These are phyloP conservation scores for Plagodis dolabraria DNA, from an alignment of 2,888 invertebrate genomes.

Conservation along the genomic window DNA sequence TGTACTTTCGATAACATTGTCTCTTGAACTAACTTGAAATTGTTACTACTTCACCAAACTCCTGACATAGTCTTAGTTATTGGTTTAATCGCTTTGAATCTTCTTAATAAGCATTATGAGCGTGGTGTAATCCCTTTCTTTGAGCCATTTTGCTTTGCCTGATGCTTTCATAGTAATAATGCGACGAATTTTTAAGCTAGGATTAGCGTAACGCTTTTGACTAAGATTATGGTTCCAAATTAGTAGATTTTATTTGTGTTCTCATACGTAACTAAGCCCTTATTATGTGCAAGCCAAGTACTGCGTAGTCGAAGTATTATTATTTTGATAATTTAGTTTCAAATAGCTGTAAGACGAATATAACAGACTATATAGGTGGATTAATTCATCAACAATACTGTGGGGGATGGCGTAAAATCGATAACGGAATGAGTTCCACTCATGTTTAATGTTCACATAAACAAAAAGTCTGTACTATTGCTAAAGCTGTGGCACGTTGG, in stretches of 20 bases:
- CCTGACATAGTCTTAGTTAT: slow-evolving; percentile 17
- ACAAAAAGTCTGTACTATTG: too few relatives aligned
- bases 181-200: neutral
- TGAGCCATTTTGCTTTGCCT: slow-evolving; percentile 21
- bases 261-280: neutral
- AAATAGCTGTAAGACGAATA: too few relatives aligned
- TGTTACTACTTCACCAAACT: slow-evolving; percentile 13
- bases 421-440: too few relatives aligned
- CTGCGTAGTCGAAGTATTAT: too few relatives aligned
- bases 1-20: neutral
- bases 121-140: slow-evolving; percentile 27
- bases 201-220: slow-evolving; percentile 4
- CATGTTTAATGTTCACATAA: too few relatives aligned
- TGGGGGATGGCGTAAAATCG: too few relatives aligned
- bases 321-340: too few relatives aligned
- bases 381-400: too few relatives aligned
- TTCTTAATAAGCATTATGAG: slow-evolving; percentile 34
- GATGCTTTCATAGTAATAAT: slow-evolving; percentile 14
- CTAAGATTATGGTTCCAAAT: neutral
- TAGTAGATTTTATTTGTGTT: neutral
- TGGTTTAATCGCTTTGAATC: slow-evolving; percentile 15
- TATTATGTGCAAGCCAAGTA: neutral
- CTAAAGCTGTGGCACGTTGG: too few relatives aligned
- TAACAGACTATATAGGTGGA: too few relatives aligned
- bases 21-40: slow-evolving; percentile 6